Conservation (phyloP, 2,797 vertebrate genomes). For the Lacerta bilineata region DNA sequence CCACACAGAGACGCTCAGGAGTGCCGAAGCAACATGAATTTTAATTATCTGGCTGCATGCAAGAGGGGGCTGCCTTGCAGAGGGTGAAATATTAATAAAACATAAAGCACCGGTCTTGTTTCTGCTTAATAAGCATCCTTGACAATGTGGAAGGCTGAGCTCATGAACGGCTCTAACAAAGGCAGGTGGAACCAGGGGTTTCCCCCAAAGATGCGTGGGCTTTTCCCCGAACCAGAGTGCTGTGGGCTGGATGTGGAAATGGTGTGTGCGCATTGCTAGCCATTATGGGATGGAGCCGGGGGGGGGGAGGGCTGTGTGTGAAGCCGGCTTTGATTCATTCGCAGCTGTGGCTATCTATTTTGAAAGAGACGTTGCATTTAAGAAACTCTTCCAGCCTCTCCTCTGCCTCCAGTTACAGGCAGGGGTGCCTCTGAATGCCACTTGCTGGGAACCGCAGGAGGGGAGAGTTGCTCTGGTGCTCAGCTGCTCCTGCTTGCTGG, state of each 20-base stretch:
- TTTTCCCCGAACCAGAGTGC: neutral
- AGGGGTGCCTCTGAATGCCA: too few species aligned
- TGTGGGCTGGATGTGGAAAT: neutral
- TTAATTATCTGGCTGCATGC: slow-evolving; percentile 66
- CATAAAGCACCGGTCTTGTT: slow-evolving; percentile 54
- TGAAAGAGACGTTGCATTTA: neutral
- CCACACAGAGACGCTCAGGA: slow-evolving; percentile 53
- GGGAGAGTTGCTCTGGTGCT: too few species aligned
- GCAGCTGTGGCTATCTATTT: neutral
- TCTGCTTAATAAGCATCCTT: slow-evolving; percentile 68
- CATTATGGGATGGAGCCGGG: neutral
- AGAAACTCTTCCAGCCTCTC: neutral
- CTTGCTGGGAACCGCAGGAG: too few species aligned
- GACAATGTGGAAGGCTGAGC: slow-evolving; percentile 4
- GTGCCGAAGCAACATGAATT: slow-evolving; percentile 61
- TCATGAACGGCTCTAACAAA: neutral
- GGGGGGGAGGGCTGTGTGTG: neutral
- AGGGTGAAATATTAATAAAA: slow-evolving; percentile 72
- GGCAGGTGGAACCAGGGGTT: neutral
- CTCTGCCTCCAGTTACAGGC: too few species aligned
- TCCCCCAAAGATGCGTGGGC: neutral
- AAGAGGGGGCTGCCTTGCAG: slow-evolving; percentile 67
- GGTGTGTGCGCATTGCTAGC: neutral
- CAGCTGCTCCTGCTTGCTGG: too few species aligned
- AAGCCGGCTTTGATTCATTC: neutral